Conservation (phyloP, 1,140 invertebrate species). For the Aphidius ervi region DNA sequence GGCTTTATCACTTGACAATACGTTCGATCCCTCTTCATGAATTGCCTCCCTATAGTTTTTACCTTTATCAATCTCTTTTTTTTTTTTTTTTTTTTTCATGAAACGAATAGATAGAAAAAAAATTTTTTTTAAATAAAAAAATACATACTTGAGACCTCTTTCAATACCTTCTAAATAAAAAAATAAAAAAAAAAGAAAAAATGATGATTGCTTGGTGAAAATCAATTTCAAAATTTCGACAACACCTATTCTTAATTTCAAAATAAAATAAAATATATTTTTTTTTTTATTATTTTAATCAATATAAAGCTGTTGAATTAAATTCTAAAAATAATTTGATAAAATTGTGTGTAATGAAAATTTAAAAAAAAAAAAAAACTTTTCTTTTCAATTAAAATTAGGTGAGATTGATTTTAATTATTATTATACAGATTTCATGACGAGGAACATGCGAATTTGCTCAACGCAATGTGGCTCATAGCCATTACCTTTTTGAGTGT, state of each 20-base stretch:
- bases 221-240: neutral
- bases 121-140: neutral
- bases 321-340: too few relatives aligned
- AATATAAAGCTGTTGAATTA: too few relatives aligned
- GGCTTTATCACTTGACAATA: slow-evolving; percentile 19
- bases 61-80: neutral
- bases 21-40: slow-evolving; percentile 9
- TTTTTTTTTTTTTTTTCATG: neutral
- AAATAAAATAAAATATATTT: neutral
- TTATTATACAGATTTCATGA: slow-evolving; percentile 78
- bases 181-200: neutral
- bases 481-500: slow-evolving; percentile 97
- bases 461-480: slow-evolving; percentile 99
- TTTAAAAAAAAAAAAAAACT: neutral
- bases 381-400: too few relatives aligned
- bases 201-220: neutral
- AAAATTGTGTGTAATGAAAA: too few relatives aligned
- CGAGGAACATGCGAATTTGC: slow-evolving; percentile 93
- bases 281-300: too few relatives aligned
- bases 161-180: neutral
- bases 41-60: slow-evolving; percentile 6
- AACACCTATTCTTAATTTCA: neutral
- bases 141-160: neutral
- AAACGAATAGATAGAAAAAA: neutral
- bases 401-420: neutral